These are phyloP conservation scores for Laticauda colubrina DNA, from an alignment of 2,113 vertebrate species.

Conservation along the genomic window DNA sequence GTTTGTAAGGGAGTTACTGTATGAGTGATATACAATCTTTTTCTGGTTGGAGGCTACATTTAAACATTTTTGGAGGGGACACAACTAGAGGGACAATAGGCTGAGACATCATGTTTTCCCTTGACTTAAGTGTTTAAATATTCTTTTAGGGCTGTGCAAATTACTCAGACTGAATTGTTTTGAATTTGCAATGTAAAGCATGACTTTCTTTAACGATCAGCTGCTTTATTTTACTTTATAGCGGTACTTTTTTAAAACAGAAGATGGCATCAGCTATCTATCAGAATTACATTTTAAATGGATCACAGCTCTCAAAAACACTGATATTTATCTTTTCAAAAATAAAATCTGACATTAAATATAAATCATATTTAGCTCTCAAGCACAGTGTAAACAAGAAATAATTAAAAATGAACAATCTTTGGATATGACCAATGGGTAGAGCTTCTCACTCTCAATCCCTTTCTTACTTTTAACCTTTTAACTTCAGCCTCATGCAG, in stretches of 20 bases:
- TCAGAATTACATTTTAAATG: conserved; percentile 22
- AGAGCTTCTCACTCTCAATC: conserved; percentile 50
- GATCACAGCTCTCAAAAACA: conserved; percentile 20
- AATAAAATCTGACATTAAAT: conserved; percentile 60
- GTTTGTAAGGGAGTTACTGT: not conserved
- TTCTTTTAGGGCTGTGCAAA: not conserved
- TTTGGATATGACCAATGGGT: conserved; percentile 44
- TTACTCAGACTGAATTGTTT: not conserved
- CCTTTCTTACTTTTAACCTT: not conserved
- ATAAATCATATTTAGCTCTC: conserved; percentile 65
- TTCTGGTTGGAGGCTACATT: not conserved
- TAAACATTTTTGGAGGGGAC: not conserved
- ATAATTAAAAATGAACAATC: conserved; percentile 67
- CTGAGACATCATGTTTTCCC: not conserved
- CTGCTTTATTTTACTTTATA: conserved; percentile 13
- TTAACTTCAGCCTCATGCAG: not conserved
- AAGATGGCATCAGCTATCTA: conserved; percentile 66
- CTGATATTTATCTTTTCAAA: conserved; percentile 14
- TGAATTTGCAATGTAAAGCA: not conserved
- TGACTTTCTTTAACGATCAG: conserved; percentile 14
- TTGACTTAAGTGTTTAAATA: not conserved
- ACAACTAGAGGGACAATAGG: not conserved
- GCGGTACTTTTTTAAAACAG: conserved; percentile 59
- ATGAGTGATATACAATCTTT: not conserved
- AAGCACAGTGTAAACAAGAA: conserved; percentile 58